Base-by-base conservation (phyloP, 2,888 invertebrate genomes). In the Cenopis cana region DNA sequence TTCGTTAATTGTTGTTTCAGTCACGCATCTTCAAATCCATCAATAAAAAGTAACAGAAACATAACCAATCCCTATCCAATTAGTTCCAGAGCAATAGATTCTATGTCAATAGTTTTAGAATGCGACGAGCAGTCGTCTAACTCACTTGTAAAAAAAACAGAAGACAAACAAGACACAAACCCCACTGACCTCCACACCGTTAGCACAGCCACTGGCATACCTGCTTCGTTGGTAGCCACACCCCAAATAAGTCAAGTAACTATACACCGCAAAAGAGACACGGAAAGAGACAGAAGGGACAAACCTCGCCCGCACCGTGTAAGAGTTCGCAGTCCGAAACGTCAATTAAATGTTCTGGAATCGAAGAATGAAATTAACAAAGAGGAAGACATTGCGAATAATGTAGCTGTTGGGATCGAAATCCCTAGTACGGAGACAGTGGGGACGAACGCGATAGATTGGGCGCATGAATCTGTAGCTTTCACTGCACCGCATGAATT, bases 271-370 rank as follows among this genome's bases (percentile, higher is more conserved):
- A 64, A 62, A 61, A 29, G 36, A 54, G 64, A 52, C 17, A 20
- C 18, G 18, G 52, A 64, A 4, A 38, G 14, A 9, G 3, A 12
- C 33, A 78, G 82, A 61, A 87, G 89, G 1, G 89, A 84, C 71
- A 70, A 82, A 69, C 82, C 82, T 0, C 81, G 82, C 11, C 86
- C 87, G 73, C 91, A 91, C 70, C 83, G 90, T 20, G 80, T 88
- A 8, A 90, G 90, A 84, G 89, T 92, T 0, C 84, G 91, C 73
- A 92, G 90, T 76, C 91, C 90, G 1, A 91, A 84, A 76, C 83
- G 88, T 2, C 83, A 83, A 49, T 73, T 80, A 4, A 59, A 77
- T 11, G 73, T 78, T 8, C 67, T 79, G 14, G 85, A 85, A 2
- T 59, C 76, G n/a, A 77, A 61, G 72, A 68, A 33, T 74, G 73